Percentiles rank a stretch among this genome's conserved stretches.
These are phyloP conservation scores for Ashinkailepas kermadecensis DNA, from an alignment of 2,888 invertebrate genomes.

Conservation along the genomic window DNA sequence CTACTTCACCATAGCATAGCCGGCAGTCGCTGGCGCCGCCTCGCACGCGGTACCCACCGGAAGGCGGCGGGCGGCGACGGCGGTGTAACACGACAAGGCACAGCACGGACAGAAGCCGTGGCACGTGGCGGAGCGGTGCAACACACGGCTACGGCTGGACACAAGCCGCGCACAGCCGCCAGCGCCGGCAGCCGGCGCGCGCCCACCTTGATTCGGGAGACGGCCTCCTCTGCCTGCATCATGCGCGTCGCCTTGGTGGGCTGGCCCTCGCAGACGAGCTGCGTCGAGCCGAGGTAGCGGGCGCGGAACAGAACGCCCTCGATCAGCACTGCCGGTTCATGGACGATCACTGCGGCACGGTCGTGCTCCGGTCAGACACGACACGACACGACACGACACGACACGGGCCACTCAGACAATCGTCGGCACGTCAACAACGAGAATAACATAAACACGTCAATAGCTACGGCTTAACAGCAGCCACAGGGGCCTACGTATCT, in stretches of 20 bases:
- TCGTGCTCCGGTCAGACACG: too few relatives aligned
- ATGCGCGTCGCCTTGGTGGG: constrained; percentile 97
- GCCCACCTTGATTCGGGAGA: constrained; percentile 89
- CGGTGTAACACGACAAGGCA: not conserved
- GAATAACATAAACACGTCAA: too few relatives aligned
- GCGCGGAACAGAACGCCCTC: constrained; percentile 98
- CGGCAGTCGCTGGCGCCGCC: not conserved
- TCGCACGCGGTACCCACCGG: not conserved
- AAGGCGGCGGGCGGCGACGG: not conserved
- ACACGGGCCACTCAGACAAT: too few relatives aligned
- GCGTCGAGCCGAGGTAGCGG: constrained; percentile 93
- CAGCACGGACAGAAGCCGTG: not conserved
- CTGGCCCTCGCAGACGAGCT: constrained; percentile 95
- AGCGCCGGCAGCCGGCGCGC: not conserved
- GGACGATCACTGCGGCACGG: not conserved
- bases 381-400: too few relatives aligned
- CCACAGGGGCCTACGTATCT: too few relatives aligned
- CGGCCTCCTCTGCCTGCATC: constrained; percentile 99
- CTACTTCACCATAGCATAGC: not conserved
- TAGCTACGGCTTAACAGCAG: too few relatives aligned
- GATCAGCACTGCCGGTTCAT: constrained; percentile 75
- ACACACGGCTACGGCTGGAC: not conserved
- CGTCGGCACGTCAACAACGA: too few relatives aligned
- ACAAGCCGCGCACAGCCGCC: not conserved
- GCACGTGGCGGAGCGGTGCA: too few relatives aligned